A percentile compares a stretch with the other conserved stretches of the same genome.
Evolutionary conservation across 2,113 vertebrate genomes (phyloP).

Genomic region (Bufo gargarizans): DNA sequence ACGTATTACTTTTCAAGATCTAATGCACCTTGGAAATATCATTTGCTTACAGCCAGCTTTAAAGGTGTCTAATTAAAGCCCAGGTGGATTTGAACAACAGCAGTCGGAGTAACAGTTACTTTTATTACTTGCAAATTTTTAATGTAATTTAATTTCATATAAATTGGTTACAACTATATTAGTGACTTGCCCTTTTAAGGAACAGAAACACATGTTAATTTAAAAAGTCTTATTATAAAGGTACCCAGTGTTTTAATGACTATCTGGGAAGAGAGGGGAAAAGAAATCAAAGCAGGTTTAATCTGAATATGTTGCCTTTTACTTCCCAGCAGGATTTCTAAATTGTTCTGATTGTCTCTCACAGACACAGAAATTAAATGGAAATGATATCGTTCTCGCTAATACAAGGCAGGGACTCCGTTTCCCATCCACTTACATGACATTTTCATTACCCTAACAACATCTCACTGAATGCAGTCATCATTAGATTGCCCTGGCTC

Average conservation of each 20-base stretch:
- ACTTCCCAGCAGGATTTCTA: slow-evolving; percentile 54
- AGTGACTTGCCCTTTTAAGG: slow-evolving; percentile 37
- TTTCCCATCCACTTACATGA: slow-evolving; percentile 57
- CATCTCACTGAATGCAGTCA: slow-evolving; percentile 49
- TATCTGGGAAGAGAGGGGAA: neutral
- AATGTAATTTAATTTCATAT: slow-evolving; percentile 38
- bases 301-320: slow-evolving; percentile 53
- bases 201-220: slow-evolving; percentile 31
- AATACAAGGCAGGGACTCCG: slow-evolving; percentile 52
- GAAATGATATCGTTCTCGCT: slow-evolving; percentile 54
- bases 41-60: slow-evolving; percentile 6
- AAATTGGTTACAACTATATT: slow-evolving; percentile 33
- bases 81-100: neutral
- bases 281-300: slow-evolving; percentile 42
- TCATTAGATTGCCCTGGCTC: slow-evolving; percentile 48
- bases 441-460: slow-evolving; percentile 59
- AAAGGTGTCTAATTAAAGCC: slow-evolving; percentile 38
- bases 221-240: slow-evolving; percentile 41
- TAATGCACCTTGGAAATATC: neutral
- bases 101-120: slow-evolving; percentile 7
- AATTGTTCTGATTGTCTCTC: slow-evolving; percentile 59
- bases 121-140: slow-evolving; percentile 31
- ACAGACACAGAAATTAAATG: slow-evolving; percentile 58
- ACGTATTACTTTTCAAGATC: slow-evolving; percentile 17
- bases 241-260: slow-evolving; percentile 33